Percentiles rank a stretch among this genome's conserved stretches.
Conservation (phyloP, 2,113 vertebrate species). For the Gasterosteus nipponicus region DNA sequence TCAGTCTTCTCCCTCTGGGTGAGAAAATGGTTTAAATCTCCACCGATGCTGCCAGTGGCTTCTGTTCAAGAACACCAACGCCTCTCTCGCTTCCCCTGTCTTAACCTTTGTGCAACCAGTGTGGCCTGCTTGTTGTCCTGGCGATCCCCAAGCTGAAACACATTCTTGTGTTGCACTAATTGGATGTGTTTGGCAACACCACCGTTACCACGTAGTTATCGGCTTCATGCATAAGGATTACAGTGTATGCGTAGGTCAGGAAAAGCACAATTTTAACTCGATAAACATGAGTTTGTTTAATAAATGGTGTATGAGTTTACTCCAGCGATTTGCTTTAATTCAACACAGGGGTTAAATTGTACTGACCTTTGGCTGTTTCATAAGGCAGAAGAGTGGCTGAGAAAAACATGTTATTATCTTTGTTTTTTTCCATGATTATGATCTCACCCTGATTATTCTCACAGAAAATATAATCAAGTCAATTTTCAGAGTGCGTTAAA, state of each 20-base stretch:
- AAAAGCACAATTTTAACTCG: background rate
- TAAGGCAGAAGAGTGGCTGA: slow-evolving; percentile 1
- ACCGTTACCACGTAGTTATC: slow-evolving; percentile 1
- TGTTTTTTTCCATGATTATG: background rate
- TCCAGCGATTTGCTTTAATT: background rate
- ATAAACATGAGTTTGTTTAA: background rate
- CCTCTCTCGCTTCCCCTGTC: background rate
- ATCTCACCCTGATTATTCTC: background rate
- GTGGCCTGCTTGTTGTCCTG: slow-evolving; percentile 9
- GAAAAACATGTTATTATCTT: background rate
- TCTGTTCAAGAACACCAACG: background rate
- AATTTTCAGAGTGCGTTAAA: background rate
- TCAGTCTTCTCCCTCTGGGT: background rate
- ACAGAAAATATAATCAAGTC: background rate
- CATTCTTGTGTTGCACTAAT: slow-evolving; percentile 9
- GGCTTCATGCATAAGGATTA: slow-evolving; percentile 28
- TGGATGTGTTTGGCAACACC: background rate
- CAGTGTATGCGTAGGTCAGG: slow-evolving; percentile 30
- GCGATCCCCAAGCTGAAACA: slow-evolving; percentile 4
- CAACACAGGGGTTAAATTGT: background rate
- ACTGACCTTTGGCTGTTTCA: slow-evolving; percentile 7
- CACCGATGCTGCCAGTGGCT: background rate
- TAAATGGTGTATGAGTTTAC: background rate
- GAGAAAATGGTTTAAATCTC: background rate
- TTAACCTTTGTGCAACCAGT: background rate